phyloP scores from a whole-genome alignment of 2,113 vertebrate species.

The Callipepla californica region DNA sequence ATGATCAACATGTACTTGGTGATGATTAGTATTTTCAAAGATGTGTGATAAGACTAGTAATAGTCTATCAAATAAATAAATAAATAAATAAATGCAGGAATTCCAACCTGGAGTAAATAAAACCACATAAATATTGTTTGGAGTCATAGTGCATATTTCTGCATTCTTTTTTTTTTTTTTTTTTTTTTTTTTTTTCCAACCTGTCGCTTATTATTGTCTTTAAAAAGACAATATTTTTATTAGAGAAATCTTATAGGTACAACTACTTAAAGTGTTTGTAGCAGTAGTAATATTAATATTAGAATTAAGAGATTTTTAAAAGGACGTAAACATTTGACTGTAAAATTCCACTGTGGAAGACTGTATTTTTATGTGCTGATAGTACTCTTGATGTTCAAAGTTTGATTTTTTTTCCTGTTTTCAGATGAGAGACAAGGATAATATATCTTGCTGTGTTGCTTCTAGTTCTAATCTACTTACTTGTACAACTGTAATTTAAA shows the following conservation, averaged over 20 bases:
- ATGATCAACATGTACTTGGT: neutral
- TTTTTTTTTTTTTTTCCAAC: neutral
- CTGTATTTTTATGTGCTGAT: neutral
- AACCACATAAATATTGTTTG: neutral
- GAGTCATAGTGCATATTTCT: neutral
- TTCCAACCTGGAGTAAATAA: neutral
- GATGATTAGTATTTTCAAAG: neutral
- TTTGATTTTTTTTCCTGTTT: neutral
- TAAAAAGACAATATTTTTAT: neutral
- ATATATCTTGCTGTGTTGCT: neutral
- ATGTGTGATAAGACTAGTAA: neutral
- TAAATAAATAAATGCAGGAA: neutral
- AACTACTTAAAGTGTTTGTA: neutral
- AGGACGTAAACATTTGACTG: neutral
- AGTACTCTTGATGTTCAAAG: neutral
- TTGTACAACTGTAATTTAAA: conserved; percentile 1
- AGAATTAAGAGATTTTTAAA: neutral
- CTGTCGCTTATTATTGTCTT: neutral
- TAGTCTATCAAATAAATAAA: neutral
- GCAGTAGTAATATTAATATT: neutral
- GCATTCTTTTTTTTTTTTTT: rapidly evolving
- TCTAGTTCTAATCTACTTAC: neutral
- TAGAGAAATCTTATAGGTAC: neutral
- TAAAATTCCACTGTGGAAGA: neutral
- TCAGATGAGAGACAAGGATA: neutral